Percentiles rank a stretch among this genome's conserved stretches.
These are phyloP conservation scores for Zaprionus gabonicus DNA, from an alignment of 1,140 invertebrate genomes.

Conservation along the genomic window DNA sequence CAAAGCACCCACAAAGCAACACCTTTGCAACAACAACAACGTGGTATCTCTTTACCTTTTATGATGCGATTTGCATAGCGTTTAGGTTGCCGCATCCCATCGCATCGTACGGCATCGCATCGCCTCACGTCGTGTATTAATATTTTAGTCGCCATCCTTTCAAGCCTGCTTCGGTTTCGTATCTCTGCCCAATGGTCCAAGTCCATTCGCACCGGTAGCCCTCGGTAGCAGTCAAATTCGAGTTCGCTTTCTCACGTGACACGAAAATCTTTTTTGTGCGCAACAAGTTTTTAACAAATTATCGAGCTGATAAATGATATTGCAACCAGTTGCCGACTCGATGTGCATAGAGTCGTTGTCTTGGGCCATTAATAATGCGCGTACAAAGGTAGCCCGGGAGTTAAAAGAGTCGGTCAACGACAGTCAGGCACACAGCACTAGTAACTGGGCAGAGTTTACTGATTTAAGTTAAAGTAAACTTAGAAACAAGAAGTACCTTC, in stretches of 20 bases:
- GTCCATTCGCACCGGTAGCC: constrained; percentile 56
- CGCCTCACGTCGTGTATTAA: constrained; percentile 61
- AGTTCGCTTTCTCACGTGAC: constrained; percentile 66
- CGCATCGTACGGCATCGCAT: constrained; percentile 42
- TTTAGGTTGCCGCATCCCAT: constrained; percentile 64
- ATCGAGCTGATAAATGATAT: constrained; percentile 80
- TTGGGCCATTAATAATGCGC: constrained; percentile 73
- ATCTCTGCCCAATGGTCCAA: constrained; percentile 48
- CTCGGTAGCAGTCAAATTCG: constrained; percentile 31
- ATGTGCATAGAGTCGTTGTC: constrained; percentile 65
- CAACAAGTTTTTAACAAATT: constrained; percentile 79
- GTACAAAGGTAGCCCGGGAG: constrained; percentile 17
- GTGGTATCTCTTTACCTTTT: constrained; percentile 62
- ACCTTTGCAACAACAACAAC: constrained; percentile 42
- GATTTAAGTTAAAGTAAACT: too few species aligned
- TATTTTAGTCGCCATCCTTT: constrained; percentile 71
- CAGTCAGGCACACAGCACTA: too few species aligned
- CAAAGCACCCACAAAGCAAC: constrained; percentile 50
- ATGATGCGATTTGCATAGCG: constrained; percentile 72
- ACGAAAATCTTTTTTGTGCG: constrained; percentile 83
- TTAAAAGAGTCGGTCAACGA: not conserved
- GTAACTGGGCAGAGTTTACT: not conserved
- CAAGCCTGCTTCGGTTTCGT: constrained; percentile 72
- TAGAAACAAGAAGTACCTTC: too few species aligned
- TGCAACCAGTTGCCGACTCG: constrained; percentile 62